Conservation (phyloP, 1,140 invertebrate species). For the Mactra quadrangularis region DNA sequence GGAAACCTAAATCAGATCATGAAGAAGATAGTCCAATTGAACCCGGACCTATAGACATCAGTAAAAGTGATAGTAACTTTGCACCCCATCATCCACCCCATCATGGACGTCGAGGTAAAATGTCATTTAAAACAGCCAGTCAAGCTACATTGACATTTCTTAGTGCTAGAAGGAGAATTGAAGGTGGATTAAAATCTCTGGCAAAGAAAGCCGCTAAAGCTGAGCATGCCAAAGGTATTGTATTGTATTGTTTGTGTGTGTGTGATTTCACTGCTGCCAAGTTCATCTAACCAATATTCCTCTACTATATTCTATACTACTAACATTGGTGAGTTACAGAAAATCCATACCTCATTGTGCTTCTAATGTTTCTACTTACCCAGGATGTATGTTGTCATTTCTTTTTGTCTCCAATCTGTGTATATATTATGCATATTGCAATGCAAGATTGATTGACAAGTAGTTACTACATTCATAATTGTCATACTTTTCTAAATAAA, state of each 20-base stretch:
- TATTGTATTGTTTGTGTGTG: background rate
- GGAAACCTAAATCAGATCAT: conserved; percentile 80
- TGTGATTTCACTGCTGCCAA: too few relatives aligned
- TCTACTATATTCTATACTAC: too few relatives aligned
- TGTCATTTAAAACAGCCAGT: conserved; percentile 83
- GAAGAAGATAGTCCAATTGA: conserved; percentile 79
- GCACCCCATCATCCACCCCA: conserved; percentile 72
- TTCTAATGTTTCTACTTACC: too few relatives aligned
- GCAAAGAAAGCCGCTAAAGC: conserved; percentile 74
- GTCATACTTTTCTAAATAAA: too few relatives aligned
- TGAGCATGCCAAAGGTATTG: conserved; percentile 68
- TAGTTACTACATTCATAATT: too few relatives aligned
- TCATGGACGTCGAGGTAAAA: conserved; percentile 69
- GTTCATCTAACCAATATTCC: too few relatives aligned
- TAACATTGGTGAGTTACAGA: too few relatives aligned
- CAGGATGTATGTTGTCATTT: too few relatives aligned
- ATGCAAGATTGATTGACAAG: too few relatives aligned
- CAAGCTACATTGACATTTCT: conserved; percentile 82
- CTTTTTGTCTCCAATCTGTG: too few relatives aligned
- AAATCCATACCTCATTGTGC: too few relatives aligned
- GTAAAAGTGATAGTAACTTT: conserved; percentile 78
- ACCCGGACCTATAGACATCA: conserved; percentile 72
- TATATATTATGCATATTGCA: too few relatives aligned
- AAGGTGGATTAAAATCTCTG: conserved; percentile 80
- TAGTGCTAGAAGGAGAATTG: conserved; percentile 80